Conservation (phyloP, 2,888 invertebrate species). For the Lobophora halterata region DNA sequence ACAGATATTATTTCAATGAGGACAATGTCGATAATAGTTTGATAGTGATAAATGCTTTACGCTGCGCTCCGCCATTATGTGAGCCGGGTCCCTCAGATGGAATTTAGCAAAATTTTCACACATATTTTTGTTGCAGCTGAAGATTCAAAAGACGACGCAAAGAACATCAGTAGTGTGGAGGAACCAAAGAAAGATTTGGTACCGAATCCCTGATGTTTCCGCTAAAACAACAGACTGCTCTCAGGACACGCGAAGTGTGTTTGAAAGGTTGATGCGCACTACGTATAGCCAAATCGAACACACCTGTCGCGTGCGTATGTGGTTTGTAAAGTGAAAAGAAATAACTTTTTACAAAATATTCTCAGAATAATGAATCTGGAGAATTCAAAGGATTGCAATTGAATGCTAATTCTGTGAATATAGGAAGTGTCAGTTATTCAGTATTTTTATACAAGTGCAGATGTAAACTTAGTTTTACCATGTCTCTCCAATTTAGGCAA, state of each 20-base stretch:
- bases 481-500: slow-evolving; percentile 13
- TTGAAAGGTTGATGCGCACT: slow-evolving; percentile 12
- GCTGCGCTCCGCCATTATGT: too few species aligned
- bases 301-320: slow-evolving; percentile 26
- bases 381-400: too few species aligned
- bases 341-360: slow-evolving; percentile 1
- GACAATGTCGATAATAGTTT: too few species aligned
- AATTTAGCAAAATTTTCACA: too few species aligned
- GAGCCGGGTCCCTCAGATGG: too few species aligned
- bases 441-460: slow-evolving; percentile 20
- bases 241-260: slow-evolving; percentile 29
- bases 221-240: slow-evolving; percentile 30
- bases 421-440: slow-evolving; percentile 10
- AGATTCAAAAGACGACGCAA: slow-evolving; percentile 82
- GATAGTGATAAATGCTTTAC: too few species aligned
- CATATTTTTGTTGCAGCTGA: slow-evolving; percentile 72
- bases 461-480: slow-evolving; percentile 17
- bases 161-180: slow-evolving; percentile 78
- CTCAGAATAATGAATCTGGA: neutral
- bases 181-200: slow-evolving; percentile 85
- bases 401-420: too few species aligned
- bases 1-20: too few species aligned
- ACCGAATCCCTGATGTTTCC: slow-evolving; percentile 83
- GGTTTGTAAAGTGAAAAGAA: slow-evolving; percentile 23
- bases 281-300: slow-evolving; percentile 14